Evolutionary conservation across 2,888 invertebrate genomes (phyloP).

Genomic region (Clivina fossor): DNA sequence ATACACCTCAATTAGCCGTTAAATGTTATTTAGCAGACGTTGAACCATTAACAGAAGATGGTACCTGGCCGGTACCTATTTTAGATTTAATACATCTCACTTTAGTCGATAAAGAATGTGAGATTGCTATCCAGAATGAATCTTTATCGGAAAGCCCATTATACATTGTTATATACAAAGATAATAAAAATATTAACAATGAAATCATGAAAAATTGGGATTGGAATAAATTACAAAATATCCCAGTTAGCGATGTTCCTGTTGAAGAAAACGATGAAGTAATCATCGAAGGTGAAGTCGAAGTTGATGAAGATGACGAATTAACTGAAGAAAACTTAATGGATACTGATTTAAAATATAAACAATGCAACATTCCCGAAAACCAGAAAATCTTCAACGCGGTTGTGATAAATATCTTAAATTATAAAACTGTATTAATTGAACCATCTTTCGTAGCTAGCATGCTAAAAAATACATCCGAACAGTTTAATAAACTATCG

Average conservation of each 20-base stretch:
- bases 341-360: constrained; percentile 45
- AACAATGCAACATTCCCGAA: constrained; percentile 50
- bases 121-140: constrained; percentile 37
- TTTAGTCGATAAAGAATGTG: constrained; percentile 49
- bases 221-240: constrained; percentile 27
- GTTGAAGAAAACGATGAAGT: constrained; percentile 45
- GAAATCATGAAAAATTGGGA: too few species aligned
- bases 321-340: background rate
- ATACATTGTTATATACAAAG: constrained; percentile 50
- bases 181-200: constrained; percentile 24
- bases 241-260: too few species aligned
- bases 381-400: constrained; percentile 50
- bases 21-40: constrained; percentile 62
- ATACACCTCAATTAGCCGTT: constrained; percentile 68
- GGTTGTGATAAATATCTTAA: constrained; percentile 48
- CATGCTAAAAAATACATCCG: constrained; percentile 49
- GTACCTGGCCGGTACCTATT: constrained; percentile 56
- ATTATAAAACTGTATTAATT: constrained; percentile 44
- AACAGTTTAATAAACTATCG: constrained; percentile 56
- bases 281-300: constrained; percentile 49
- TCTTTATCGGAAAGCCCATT: constrained; percentile 41
- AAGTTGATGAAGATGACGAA: constrained; percentile 38
- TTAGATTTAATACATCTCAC: constrained; percentile 64
- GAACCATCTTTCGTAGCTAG: constrained; percentile 32
- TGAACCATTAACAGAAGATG: constrained; percentile 50